A percentile compares a stretch with the other conserved stretches of the same genome.
These are phyloP conservation scores for Axis porcinus DNA, from an alignment of 2,113 vertebrate genomes.

Conservation along the genomic window DNA sequence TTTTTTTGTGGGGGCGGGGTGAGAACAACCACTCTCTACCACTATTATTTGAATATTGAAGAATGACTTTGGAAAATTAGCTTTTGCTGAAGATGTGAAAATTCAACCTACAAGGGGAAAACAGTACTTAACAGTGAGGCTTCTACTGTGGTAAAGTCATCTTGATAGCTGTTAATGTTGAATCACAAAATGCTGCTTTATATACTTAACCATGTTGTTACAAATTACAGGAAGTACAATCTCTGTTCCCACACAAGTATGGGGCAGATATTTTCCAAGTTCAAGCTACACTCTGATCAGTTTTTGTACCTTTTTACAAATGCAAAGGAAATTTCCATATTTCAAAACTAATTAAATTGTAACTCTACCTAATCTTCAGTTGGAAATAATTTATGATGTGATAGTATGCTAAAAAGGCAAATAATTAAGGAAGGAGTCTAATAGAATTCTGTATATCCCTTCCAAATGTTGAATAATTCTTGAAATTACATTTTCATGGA, in stretches of 20 bases:
- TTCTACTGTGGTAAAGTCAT: not conserved
- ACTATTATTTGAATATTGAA: not conserved
- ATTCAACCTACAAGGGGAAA: not conserved
- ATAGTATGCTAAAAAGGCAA: not conserved
- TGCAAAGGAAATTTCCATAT: not conserved
- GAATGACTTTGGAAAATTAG: not conserved
- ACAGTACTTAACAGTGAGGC: not conserved
- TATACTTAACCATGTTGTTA: not conserved
- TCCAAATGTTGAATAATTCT: not conserved
- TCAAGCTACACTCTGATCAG: not conserved
- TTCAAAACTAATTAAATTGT: not conserved
- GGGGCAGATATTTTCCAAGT: not conserved
- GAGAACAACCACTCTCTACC: not conserved
- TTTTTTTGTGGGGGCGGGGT: not conserved
- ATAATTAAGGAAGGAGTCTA: slow-evolving; percentile 1
- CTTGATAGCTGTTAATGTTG: not conserved
- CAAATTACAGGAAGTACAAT: not conserved
- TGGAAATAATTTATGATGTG: not conserved
- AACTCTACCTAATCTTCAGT: not conserved
- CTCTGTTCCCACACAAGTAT: not conserved
- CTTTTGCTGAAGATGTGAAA: slow-evolving; percentile 7
- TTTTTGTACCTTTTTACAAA: not conserved
- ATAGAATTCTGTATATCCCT: not conserved
- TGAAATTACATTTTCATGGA: not conserved
- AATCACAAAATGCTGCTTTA: not conserved